Percentiles rank a stretch among this genome's conserved stretches.
Evolutionary conservation across 2,888 invertebrate species (phyloP).

Genomic region (Meganola albula): DNA sequence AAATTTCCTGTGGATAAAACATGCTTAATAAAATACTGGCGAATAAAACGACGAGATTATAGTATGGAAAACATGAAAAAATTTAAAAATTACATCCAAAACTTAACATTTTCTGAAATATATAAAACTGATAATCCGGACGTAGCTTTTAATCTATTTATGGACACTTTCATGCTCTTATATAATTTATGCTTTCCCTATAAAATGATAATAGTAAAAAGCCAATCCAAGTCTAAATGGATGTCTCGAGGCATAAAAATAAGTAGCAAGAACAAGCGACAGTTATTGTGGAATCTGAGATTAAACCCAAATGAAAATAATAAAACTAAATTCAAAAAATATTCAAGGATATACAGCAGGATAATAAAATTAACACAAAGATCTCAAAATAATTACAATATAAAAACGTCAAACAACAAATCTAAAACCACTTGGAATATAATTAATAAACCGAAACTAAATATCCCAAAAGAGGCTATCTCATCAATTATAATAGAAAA

Average conservation of each 20-base stretch:
- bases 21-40: no score
- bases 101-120: not conserved
- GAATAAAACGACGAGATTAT: conserved; percentile 4
- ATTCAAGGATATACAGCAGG: conserved; percentile 1
- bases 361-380: conserved; percentile 4
- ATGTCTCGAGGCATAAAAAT: not conserved
- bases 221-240: conserved; percentile 1
- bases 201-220: conserved; percentile 1
- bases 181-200: conserved; percentile 3
- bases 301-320: not conserved
- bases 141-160: conserved; percentile 1
- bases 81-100: conserved; percentile 1
- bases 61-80: conserved; percentile 3
- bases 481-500: no score
- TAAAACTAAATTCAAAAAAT: conserved; percentile 2
- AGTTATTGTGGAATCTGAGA: not conserved
- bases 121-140: conserved; percentile 1
- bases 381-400: conserved; percentile 1
- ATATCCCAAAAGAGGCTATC: no score
- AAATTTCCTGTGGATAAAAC: no score
- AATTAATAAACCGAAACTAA: conserved; percentile 3
- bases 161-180: not conserved
- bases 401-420: no score
- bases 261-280: conserved; percentile 2
- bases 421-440: conserved; percentile 3